A percentile compares a stretch with the other conserved stretches of the same genome.
These are phyloP conservation scores for Muscicapa striata DNA, from an alignment of 2,797 vertebrate species.

Conservation along the genomic window DNA sequence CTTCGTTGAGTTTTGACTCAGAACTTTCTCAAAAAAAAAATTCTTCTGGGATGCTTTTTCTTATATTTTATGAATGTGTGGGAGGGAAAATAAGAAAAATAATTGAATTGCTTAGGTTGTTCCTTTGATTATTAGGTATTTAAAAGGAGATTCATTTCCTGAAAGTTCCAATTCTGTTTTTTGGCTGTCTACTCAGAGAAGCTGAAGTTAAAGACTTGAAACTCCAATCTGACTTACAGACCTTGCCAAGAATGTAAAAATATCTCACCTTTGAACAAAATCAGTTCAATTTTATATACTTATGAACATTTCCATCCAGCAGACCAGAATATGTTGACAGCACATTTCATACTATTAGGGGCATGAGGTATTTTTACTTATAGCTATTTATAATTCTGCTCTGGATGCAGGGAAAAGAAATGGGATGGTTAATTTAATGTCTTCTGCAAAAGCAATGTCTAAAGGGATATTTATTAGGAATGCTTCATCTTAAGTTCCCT, in stretches of 20 bases:
- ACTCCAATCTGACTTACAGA: neutral
- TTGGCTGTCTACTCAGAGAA: neutral
- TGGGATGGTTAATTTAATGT: neutral
- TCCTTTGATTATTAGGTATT: neutral
- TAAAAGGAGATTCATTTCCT: neutral
- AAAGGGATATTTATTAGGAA: neutral
- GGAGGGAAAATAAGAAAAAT: fast-evolving
- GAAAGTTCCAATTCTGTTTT: neutral
- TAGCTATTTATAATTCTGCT: neutral
- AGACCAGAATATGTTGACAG: neutral
- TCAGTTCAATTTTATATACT: neutral
- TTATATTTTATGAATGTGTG: neutral
- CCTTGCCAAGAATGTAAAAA: slow-evolving; percentile 3
- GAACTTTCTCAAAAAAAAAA: neutral
- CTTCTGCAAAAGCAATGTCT: neutral
- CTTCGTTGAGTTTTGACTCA: neutral
- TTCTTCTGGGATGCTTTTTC: neutral
- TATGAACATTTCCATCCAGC: neutral
- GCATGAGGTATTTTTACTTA: neutral
- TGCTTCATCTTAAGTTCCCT: neutral
- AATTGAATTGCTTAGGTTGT: neutral
- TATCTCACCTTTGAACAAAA: slow-evolving; percentile 20
- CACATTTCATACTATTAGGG: neutral
- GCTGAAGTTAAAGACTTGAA: neutral
- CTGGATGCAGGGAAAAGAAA: neutral